Conservation (phyloP, 2,113 vertebrate species). For the Cacatua alba region DNA sequence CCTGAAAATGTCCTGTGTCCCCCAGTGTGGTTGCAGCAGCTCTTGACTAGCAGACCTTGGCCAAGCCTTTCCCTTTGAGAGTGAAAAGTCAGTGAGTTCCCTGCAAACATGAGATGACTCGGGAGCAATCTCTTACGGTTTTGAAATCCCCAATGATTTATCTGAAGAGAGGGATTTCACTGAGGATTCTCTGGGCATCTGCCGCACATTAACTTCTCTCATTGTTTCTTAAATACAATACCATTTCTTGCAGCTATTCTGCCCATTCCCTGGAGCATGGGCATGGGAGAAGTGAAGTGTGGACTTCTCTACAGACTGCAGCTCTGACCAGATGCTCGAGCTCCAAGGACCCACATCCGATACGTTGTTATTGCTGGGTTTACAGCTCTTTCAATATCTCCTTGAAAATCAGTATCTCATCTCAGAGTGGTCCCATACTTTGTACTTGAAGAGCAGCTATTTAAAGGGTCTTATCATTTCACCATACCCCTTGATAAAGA, state of each 20-base stretch:
- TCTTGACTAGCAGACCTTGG: neutral
- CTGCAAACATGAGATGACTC: neutral
- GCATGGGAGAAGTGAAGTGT: neutral
- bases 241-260: neutral
- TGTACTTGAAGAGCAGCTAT: neutral
- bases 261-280: neutral
- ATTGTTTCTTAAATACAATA: constrained; percentile 9
- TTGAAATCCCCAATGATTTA: neutral
- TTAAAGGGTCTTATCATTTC: neutral
- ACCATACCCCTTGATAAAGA: neutral
- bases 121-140: neutral
- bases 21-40: neutral
- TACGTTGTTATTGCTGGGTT: neutral
- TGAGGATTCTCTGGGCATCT: neutral
- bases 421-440: neutral
- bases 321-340: accelerated
- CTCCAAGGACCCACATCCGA: neutral
- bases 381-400: neutral
- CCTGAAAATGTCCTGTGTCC: neutral
- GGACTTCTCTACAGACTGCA: neutral
- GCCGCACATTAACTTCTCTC: neutral
- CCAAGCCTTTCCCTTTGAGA: neutral
- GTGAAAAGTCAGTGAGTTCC: neutral
- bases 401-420: neutral
- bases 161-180: neutral